Evolutionary conservation across 1,140 invertebrate species (phyloP), one percentile per base, ranked within the genome.

Genomic region (Panagrolaimus sp.): DNA sequence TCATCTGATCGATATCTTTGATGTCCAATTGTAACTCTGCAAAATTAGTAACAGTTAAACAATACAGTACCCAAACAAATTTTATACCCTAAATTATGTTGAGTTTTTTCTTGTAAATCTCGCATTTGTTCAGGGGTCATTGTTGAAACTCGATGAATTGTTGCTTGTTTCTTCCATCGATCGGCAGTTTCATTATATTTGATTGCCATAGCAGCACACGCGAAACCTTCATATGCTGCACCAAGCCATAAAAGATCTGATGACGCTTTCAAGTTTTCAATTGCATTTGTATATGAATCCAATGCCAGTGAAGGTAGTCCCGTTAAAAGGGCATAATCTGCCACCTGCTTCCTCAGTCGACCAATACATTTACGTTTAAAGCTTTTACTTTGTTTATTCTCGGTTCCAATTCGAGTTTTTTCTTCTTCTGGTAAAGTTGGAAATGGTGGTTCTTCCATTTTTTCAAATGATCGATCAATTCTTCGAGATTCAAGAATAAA

Each of bases 151-250:
- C 63, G 43, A 28, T 67, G 69, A 43, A 77, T 73, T 43, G 64
- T 52, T 24, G 69, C 32, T 65, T 64, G 24, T 69, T 21, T 24
- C 43, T 43, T 24, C 44, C 67, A 68, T 44, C 55, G 38, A 28
- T 52, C n/a, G 43, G n/a, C 43, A 0, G 28, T 24, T 63, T 69
- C 46, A 24, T 68, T 67, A 43, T 76, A 73, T 28, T 72, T 65
- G 43, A 78, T 70, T 5, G 71, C 69, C 26, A 79, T 75, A 7
- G 81, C 80, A 8, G 79, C 77, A 48, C 73, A 74, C 10, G 74
- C 76, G 78, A 81, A 81, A 21, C 79, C 79, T 58, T 81, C 79
- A 48, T 72, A 79, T 12, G 79, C 80, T 12, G 78, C 79, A 21
- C 79, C 80, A 12, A 82, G 69, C 80, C 80, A 82, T 44, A 82